Percentiles rank a stretch among this genome's conserved stretches.
Evolutionary conservation across 2,113 vertebrate species (phyloP).

Genomic region (Phalacrocorax brasilianus): DNA sequence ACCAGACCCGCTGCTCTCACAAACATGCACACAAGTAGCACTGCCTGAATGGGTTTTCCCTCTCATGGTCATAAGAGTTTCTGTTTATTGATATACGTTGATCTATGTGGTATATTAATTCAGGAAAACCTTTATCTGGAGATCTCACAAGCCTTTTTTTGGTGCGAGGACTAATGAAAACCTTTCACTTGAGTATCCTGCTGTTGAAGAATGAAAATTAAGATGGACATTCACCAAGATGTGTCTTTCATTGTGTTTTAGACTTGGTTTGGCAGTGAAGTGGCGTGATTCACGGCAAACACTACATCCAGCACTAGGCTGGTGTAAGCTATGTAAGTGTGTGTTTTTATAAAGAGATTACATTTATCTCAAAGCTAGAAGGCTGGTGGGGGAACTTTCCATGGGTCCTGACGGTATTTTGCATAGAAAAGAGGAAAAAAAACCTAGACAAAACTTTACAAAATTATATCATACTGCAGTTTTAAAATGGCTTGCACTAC

Average conservation of each 20-base stretch:
- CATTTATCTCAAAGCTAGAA: conserved; percentile 19
- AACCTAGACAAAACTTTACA: not conserved
- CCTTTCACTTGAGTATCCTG: not conserved
- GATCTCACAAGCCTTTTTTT: not conserved
- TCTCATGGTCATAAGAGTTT: not conserved
- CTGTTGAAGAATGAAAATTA: not conserved
- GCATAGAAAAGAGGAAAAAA: not conserved
- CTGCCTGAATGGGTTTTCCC: not conserved
- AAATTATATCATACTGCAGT: not conserved
- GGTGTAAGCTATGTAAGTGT: not conserved
- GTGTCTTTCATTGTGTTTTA: not conserved
- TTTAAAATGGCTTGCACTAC: not conserved
- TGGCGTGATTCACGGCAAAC: not conserved
- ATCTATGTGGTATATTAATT: not conserved
- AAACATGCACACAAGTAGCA: not conserved
- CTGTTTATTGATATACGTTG: not conserved
- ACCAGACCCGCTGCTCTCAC: accelerated
- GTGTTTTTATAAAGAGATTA: conserved; percentile 22
- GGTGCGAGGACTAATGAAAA: not conserved
- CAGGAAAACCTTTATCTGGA: not conserved
- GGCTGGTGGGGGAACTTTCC: not conserved
- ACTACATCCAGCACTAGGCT: not conserved
- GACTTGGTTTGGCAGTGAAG: not conserved
- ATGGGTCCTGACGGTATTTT: not conserved
- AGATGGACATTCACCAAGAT: not conserved